These are phyloP conservation scores for Agrochola macilenta DNA, from an alignment of 2,888 invertebrate species.

Conservation along the genomic window DNA sequence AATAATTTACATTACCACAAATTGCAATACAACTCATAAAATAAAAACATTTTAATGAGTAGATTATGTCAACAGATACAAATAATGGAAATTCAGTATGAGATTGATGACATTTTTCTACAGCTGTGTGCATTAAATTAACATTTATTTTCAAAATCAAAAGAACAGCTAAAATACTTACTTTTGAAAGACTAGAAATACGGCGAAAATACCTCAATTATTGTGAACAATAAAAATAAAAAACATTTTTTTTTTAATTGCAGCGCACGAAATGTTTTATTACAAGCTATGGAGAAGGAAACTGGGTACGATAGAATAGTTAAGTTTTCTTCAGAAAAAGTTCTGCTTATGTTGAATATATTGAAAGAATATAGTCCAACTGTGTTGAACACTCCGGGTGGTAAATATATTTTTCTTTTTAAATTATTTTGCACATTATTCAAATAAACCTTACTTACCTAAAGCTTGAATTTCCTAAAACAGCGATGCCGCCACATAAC, in stretches of 20 bases:
- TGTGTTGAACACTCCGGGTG: constrained; percentile 68
- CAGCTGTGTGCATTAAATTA: not conserved
- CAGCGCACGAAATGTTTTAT: constrained; percentile 88
- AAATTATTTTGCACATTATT: not conserved
- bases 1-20: no score
- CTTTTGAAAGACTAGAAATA: not conserved
- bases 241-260: not conserved
- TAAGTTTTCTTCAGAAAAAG: constrained; percentile 92
- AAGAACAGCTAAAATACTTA: not conserved
- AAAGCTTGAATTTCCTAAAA: not conserved
- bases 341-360: constrained; percentile 91
- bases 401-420: constrained; percentile 61
- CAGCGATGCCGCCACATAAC: not conserved
- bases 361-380: constrained; percentile 90
- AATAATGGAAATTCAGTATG: not conserved
- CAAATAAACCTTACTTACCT: not conserved
- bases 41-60: no score
- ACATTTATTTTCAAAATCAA: not conserved
- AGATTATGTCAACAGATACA: no score
- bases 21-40: no score
- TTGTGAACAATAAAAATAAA: no score
- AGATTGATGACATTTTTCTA: not conserved
- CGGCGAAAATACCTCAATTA: not conserved
- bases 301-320: constrained; percentile 86
- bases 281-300: constrained; percentile 85